These are phyloP conservation scores for Dissostichus mawsoni DNA, from an alignment of 2,113 vertebrate species.

Conservation along the genomic window DNA sequence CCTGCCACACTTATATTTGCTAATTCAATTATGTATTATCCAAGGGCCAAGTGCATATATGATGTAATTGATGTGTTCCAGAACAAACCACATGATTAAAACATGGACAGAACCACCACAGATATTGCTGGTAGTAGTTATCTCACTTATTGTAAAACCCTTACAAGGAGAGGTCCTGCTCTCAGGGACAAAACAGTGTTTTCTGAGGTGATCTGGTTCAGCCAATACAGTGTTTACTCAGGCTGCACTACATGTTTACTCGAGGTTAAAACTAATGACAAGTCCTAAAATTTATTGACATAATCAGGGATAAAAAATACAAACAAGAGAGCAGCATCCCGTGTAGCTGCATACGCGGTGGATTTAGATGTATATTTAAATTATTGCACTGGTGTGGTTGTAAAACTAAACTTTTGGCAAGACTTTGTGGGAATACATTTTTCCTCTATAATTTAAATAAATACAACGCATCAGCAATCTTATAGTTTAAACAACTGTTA, in stretches of 20 bases:
- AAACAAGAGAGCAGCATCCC: constrained; percentile 40
- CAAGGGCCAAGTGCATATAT: background rate
- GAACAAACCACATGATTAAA: background rate
- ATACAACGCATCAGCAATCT: background rate
- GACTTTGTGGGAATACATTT: background rate
- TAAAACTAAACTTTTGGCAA: background rate
- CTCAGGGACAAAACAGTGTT: constrained; percentile 42
- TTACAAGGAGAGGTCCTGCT: constrained; percentile 54
- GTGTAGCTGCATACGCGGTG: background rate
- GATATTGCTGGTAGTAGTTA: constrained; percentile 32
- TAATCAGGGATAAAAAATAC: constrained; percentile 42
- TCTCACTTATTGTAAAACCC: constrained; percentile 50
- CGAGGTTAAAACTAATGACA: constrained; percentile 65
- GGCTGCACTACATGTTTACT: constrained; percentile 69
- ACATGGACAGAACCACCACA: constrained; percentile 11
- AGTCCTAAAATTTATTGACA: constrained; percentile 54
- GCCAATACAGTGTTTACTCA: constrained; percentile 66
- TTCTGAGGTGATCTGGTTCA: constrained; percentile 55
- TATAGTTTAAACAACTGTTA: background rate
- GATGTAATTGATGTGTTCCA: background rate
- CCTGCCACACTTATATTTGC: too few species aligned
- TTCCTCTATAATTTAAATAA: background rate
- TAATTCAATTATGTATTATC: too few species aligned
- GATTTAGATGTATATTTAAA: constrained; percentile 5
- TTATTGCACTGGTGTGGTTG: background rate